Evolutionary conservation across 2,797 vertebrate species (phyloP).

Genomic region (Phalanger gymnotis): DNA sequence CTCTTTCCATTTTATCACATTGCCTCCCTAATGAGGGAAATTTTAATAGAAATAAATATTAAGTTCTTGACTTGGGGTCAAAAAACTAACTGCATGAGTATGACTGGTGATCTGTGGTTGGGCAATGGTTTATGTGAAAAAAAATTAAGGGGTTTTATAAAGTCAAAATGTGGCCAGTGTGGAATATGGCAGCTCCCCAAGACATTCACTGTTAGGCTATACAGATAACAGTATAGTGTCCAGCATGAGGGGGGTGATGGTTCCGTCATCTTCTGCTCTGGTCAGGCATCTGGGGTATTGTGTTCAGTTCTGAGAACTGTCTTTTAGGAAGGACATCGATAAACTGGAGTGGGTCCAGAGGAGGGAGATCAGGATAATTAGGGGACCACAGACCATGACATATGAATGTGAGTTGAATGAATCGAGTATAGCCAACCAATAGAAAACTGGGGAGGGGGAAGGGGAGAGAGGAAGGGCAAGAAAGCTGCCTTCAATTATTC

Average conservation of each 20-base stretch:
- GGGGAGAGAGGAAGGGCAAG: not conserved
- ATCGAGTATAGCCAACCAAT: not conserved
- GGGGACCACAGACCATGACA: not conserved
- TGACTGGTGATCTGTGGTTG: not conserved
- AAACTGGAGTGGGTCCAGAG: not conserved
- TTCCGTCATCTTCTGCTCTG: not conserved
- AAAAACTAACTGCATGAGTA: not conserved
- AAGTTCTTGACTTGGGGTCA: not conserved
- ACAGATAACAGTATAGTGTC: not conserved
- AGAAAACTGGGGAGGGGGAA: not conserved
- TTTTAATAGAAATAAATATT: not conserved
- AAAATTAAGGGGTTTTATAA: not conserved
- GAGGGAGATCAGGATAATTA: not conserved
- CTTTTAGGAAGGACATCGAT: not conserved
- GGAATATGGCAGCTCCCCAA: not conserved
- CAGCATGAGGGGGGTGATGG: not conserved
- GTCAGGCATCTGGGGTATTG: not conserved
- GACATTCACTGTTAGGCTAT: not conserved
- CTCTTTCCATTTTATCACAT: not conserved
- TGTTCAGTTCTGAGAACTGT: not conserved
- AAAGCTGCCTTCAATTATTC: slow-evolving; percentile 2
- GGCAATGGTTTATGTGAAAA: not conserved
- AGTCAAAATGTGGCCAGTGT: not conserved
- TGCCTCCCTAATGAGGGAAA: not conserved
- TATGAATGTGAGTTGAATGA: not conserved